Percentiles rank a stretch among this genome's conserved stretches.
These are phyloP conservation scores for Homarus gammarus DNA, from an alignment of 2,888 invertebrate genomes.

Conservation along the genomic window DNA sequence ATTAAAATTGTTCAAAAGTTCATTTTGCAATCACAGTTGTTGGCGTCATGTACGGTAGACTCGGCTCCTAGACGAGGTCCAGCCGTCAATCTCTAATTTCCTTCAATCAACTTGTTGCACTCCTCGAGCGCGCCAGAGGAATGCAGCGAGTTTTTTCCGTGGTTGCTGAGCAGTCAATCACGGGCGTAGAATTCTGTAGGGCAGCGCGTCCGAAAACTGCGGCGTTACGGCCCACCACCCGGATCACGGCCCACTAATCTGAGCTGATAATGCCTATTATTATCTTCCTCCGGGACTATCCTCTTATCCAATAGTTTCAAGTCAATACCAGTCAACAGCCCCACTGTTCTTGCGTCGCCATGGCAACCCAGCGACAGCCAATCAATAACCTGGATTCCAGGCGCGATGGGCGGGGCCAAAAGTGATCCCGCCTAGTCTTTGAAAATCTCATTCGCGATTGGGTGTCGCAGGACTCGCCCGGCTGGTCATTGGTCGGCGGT, in stretches of 20 bases:
- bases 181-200: slow-evolving; percentile 6
- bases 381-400: slow-evolving; percentile 74
- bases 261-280: slow-evolving; percentile 70
- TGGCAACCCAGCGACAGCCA: slow-evolving; percentile 69
- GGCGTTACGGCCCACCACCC: slow-evolving; percentile 25
- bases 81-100: slow-evolving; percentile 17
- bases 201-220: slow-evolving; percentile 6
- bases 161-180: slow-evolving; percentile 41
- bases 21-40: not conserved
- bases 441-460: slow-evolving; percentile 44
- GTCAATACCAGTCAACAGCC: slow-evolving; percentile 60
- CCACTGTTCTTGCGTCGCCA: slow-evolving; percentile 65
- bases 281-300: slow-evolving; percentile 60
- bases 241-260: slow-evolving; percentile 63
- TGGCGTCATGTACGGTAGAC: not conserved
- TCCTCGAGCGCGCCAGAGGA: slow-evolving; percentile 14
- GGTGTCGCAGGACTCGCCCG: not conserved
- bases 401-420: slow-evolving; percentile 51
- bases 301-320: slow-evolving; percentile 70
- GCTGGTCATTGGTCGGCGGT: slow-evolving; percentile 52
- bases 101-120: slow-evolving; percentile 37
- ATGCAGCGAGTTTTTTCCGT: slow-evolving; percentile 36
- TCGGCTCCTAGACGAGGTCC: not conserved
- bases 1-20: not conserved
- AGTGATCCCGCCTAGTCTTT: slow-evolving; percentile 35